These are phyloP conservation scores for Ophion slaviceki DNA, from an alignment of 2,888 invertebrate genomes.

Conservation along the genomic window DNA sequence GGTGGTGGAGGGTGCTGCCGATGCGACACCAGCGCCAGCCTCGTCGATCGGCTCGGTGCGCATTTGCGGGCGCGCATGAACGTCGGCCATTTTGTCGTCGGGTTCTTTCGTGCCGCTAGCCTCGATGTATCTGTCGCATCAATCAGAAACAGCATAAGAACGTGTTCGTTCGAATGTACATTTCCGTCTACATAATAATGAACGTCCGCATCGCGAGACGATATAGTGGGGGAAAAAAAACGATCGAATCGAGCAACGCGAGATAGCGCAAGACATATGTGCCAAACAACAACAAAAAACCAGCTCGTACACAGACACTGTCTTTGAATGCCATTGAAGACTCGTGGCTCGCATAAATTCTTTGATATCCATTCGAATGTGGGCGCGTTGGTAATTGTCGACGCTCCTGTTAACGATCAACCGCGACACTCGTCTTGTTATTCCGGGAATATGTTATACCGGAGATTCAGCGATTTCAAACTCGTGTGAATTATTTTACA, in stretches of 20 bases:
- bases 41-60: conserved; percentile 15
- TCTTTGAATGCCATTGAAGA: not conserved
- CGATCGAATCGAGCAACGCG: not conserved
- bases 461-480: not conserved
- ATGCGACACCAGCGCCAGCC: conserved; percentile 8
- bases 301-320: not conserved
- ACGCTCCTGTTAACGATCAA: not conserved
- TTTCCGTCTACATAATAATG: not conserved
- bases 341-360: not conserved
- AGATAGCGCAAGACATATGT: not conserved
- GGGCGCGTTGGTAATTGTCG: not conserved
- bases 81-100: conserved; percentile 35
- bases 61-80: conserved; percentile 18
- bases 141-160: not conserved
- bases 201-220: not conserved
- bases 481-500: not conserved
- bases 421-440: not conserved
- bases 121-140: conserved; percentile 62
- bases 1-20: conserved; percentile 26
- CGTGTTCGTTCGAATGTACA: not conserved
- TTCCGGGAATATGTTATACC: not conserved
- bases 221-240: not conserved
- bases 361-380: not conserved
- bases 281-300: not conserved
- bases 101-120: conserved; percentile 31